Conservation (phyloP, 2,113 vertebrate genomes). For the Melospiza georgiana region DNA sequence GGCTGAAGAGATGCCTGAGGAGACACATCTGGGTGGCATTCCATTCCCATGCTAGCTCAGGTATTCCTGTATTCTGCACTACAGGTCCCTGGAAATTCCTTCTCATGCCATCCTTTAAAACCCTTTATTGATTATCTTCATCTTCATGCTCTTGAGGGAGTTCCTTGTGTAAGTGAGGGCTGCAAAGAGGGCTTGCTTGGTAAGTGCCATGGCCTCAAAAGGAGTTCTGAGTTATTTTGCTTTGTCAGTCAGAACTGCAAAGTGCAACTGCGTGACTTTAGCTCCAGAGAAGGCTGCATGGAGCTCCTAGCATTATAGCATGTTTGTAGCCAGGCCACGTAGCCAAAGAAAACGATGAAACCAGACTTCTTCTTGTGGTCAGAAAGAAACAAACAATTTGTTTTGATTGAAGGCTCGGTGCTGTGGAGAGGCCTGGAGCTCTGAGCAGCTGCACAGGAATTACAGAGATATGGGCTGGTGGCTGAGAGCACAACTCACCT, state of each 20-base stretch:
- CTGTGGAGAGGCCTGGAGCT: background rate
- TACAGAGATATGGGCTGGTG: background rate
- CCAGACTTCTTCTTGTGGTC: conserved; percentile 55
- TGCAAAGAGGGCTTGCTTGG: background rate
- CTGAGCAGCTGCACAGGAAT: conserved; percentile 27
- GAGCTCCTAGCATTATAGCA: background rate
- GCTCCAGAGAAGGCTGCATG: background rate
- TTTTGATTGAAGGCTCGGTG: conserved; percentile 45
- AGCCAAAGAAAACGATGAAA: conserved; percentile 60
- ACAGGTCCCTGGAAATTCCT: background rate
- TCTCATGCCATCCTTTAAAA: background rate
- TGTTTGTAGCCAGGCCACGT: background rate
- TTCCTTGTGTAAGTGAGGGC: background rate
- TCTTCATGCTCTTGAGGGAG: fast-evolving
- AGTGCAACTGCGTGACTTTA: background rate
- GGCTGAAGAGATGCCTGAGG: background rate
- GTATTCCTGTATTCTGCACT: fast-evolving
- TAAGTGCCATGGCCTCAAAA: background rate
- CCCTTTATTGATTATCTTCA: background rate
- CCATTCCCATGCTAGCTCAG: background rate
- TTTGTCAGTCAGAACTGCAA: conserved; percentile 24
- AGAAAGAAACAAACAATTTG: conserved; percentile 61
- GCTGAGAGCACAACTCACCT: background rate
- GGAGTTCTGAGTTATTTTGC: background rate
- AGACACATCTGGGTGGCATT: background rate